These are phyloP conservation scores for Tenebrosternarchus preto DNA, from an alignment of 2,113 vertebrate genomes.

Conservation along the genomic window DNA sequence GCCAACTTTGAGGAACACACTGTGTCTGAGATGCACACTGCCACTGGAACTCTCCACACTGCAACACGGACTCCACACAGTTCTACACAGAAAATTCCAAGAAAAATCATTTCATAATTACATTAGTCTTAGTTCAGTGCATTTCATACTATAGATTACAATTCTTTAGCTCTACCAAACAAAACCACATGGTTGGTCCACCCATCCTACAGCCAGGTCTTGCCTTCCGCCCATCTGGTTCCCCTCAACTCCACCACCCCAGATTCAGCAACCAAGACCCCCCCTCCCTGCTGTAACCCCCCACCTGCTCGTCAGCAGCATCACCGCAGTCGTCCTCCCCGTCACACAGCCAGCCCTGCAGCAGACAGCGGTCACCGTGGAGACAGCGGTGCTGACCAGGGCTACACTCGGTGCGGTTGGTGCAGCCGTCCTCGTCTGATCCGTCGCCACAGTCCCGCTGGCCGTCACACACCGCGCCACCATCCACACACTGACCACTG, in stretches of 20 bases:
- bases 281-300: no score
- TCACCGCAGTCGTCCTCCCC: conserved; percentile 82
- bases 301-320: conserved; percentile 85
- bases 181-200: no score
- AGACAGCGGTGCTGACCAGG: conserved; percentile 71
- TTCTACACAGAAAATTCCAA: no score
- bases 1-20: conserved; percentile 83
- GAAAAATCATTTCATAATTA: no score
- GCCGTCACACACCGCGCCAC: conserved; percentile 79
- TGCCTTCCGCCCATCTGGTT: no score
- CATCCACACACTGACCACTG: conserved; percentile 81
- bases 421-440: conserved; percentile 83
- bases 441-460: conserved; percentile 81
- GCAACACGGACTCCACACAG: conserved; percentile 63
- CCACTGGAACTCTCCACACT: conserved; percentile 78
- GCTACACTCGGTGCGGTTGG: conserved; percentile 63
- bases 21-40: conserved; percentile 64
- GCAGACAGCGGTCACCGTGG: conserved; percentile 78
- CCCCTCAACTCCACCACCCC: no score
- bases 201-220: no score
- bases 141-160: no score
- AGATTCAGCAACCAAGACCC: no score
- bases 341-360: conserved; percentile 84
- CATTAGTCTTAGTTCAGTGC: no score
- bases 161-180: no score